Conservation (phyloP, 2,113 vertebrate species). For the Tinamus guttatus region DNA sequence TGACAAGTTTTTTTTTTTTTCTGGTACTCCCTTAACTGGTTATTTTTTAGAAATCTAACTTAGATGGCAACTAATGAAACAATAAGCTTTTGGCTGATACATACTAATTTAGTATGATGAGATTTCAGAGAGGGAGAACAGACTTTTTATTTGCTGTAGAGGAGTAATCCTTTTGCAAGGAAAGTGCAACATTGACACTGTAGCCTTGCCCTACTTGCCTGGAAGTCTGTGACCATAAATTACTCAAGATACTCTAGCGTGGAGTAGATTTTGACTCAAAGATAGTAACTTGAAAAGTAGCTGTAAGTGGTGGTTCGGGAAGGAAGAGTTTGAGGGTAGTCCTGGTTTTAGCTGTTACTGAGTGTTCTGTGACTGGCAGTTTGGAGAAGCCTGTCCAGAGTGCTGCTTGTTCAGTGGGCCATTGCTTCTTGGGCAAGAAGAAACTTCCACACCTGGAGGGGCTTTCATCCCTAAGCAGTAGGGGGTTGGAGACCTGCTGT, state of each 20-base stretch:
- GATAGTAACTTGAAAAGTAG: not conserved
- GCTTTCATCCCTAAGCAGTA: accelerated
- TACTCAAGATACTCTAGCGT: accelerated
- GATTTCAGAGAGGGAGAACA: too few species aligned
- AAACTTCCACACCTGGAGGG: accelerated
- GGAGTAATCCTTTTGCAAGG: not conserved
- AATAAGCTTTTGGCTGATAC: not conserved
- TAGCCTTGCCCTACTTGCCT: not conserved
- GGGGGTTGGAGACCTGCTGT: accelerated
- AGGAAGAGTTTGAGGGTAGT: accelerated
- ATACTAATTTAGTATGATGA: not conserved
- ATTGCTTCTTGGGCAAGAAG: not conserved
- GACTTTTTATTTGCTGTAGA: not conserved
- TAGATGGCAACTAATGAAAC: not conserved
- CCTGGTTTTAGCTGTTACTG: accelerated
- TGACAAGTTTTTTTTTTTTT: not conserved
- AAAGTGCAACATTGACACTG: accelerated
- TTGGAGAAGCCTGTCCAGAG: not conserved
- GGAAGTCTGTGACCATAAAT: not conserved
- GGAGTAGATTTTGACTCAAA: not conserved
- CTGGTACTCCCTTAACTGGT: too few species aligned
- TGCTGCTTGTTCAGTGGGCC: accelerated
- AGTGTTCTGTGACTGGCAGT: not conserved
- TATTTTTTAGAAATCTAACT: too few species aligned
- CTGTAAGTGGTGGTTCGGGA: accelerated